A percentile compares a stretch with the other conserved stretches of the same genome.
These are phyloP conservation scores for Pampusana beccarii DNA, from an alignment of 2,113 vertebrate genomes.

Conservation along the genomic window DNA sequence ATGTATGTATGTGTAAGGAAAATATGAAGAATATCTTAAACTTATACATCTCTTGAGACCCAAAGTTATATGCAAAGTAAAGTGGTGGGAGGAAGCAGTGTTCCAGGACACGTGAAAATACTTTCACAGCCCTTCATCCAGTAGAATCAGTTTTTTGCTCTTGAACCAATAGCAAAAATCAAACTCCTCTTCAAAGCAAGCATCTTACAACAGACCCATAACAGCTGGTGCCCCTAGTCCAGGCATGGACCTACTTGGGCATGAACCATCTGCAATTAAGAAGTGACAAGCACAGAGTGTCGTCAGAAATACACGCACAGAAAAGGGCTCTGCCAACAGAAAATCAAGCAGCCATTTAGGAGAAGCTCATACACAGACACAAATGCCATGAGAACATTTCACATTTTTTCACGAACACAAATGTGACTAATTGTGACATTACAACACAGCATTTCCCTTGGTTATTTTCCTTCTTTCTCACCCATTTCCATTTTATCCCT, in stretches of 20 bases:
- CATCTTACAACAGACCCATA: background rate
- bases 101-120: background rate
- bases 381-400: background rate
- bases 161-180: background rate
- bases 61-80: background rate
- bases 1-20: background rate
- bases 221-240: background rate
- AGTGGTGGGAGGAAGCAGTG: background rate
- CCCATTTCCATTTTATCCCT: background rate
- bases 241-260: background rate
- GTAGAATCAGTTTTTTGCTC: background rate
- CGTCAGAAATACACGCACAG: background rate
- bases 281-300: background rate
- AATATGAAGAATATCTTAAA: background rate
- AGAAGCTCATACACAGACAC: background rate
- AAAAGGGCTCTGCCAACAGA: background rate
- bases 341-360: background rate
- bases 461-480: background rate
- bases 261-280: background rate
- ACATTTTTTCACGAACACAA: conserved; percentile 9
- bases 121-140: background rate
- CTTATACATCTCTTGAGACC: background rate
- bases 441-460: background rate
- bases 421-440: background rate
- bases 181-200: background rate